Conservation (phyloP, 2,888 invertebrate genomes). For the Tetragonula carbonaria region DNA sequence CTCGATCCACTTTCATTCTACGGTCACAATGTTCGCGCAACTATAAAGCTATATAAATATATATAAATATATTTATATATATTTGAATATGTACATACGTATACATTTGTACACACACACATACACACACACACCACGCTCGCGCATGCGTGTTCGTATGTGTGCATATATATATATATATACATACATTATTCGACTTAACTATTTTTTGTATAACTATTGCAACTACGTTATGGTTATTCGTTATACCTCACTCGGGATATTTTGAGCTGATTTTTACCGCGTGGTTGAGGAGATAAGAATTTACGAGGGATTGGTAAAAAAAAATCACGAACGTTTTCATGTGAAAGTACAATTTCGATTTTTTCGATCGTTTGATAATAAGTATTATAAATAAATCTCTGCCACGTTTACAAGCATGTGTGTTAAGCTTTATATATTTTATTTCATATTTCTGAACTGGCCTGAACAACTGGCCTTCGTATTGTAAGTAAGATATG, state of each 20-base stretch:
- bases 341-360: not conserved
- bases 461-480: constrained; percentile 20
- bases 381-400: not conserved
- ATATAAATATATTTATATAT: constrained; percentile 40
- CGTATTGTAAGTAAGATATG: not conserved
- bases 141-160: constrained; percentile 30
- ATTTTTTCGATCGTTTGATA: not conserved
- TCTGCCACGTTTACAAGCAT: not conserved
- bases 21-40: constrained; percentile 68
- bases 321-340: not conserved
- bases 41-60: constrained; percentile 64
- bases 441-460: not conserved
- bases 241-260: constrained; percentile 74
- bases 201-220: constrained; percentile 73
- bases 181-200: constrained; percentile 65
- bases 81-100: constrained; percentile 41
- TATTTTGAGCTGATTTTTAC: constrained; percentile 80
- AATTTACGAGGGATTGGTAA: not conserved
- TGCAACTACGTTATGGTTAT: constrained; percentile 70
- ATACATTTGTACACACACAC: constrained; percentile 30
- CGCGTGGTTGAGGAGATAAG: constrained; percentile 79
- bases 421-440: not conserved
- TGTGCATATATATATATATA: constrained; percentile 33
- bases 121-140: constrained; percentile 13
- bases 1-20: constrained; percentile 71